Evolutionary conservation across 2,113 vertebrate genomes (phyloP).

Genomic region (Coptodon bakossiorum): DNA sequence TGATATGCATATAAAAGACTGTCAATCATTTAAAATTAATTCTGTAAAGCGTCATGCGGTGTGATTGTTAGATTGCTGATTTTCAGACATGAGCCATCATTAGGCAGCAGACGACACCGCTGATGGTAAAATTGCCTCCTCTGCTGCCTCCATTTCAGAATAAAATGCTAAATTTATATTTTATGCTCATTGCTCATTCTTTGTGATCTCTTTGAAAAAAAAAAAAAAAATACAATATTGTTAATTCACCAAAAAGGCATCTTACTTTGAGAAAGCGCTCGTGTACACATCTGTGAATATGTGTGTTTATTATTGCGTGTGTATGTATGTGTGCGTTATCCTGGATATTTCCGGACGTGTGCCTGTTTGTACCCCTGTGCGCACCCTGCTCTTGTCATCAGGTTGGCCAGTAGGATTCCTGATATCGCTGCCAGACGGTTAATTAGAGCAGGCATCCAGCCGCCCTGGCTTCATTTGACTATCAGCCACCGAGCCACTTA

Average conservation of each 20-base stretch:
- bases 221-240: not conserved
- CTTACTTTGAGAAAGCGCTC: not conserved
- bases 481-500: slow-evolving; percentile 72
- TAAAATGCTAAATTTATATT: not conserved
- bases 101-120: slow-evolving; percentile 30
- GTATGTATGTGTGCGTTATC: not conserved
- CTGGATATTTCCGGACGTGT: not conserved
- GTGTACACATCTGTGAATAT: not conserved
- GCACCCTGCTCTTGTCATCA: slow-evolving; percentile 35
- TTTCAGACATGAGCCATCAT: slow-evolving; percentile 44
- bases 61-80: slow-evolving; percentile 58
- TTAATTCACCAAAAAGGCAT: not conserved
- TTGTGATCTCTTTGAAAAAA: not conserved
- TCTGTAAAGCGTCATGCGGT: slow-evolving; percentile 59
- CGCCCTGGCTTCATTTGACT: slow-evolving; percentile 68
- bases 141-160: not conserved
- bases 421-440: slow-evolving; percentile 57
- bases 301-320: not conserved
- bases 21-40: slow-evolving; percentile 77
- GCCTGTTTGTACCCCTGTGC: not conserved
- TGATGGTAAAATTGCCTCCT: slow-evolving; percentile 3
- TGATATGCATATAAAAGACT: slow-evolving; percentile 66
- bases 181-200: not conserved
- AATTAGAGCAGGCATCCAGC: slow-evolving; percentile 69
- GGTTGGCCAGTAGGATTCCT: slow-evolving; percentile 34